Evolutionary conservation across 2,113 vertebrate species (phyloP), one percentile per base, ranked within the genome.

Genomic region (Tragulus kanchil): DNA sequence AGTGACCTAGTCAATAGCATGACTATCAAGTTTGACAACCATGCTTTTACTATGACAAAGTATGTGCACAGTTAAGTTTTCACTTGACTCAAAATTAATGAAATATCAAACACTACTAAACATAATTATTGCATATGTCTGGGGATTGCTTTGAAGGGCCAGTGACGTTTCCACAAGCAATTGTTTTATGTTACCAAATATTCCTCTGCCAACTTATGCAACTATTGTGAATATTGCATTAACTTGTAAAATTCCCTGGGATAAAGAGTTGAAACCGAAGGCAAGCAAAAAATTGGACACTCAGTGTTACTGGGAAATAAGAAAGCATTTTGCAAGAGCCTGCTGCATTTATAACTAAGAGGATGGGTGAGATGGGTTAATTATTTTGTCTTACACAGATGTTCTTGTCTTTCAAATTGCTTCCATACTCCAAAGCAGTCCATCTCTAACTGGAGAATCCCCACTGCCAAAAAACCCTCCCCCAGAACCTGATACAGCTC

Each of bases 111-210:
- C 5, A 58, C 31, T 69, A 92, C 25, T 52, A 59, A 61, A 93
- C 25, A 10, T 75, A 54, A 56, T 31, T 28, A 75, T 85, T 78
- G 9, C 42, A 10, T 73, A 50, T 42, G 36, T 90, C 14, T 48
- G 45, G 13, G 12, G 10, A 2, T 92, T 77, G 59, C 54, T 89
- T 85, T 23, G 25, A 71, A 64, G 56, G 42, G 10, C 5, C 23
- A 26, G 21, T 3, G n/a, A 84, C 85, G 45, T 93, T 85, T 85
- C 28, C 9, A 28, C 5, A 77, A 83, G 8, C 19, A 52, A 14
- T 17, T 59, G 26, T 79, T 85, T 88, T 90, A 85, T 96, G 88
- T 84, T 93, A 15, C 50, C 77, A 94, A 88, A 82, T 42, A 17
- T 69, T 48, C n/a, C 16, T 85, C 36, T 36, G 25, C 17, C 26